Evolutionary conservation across 2,113 vertebrate species (phyloP), one percentile per base, ranked within the genome.

Genomic region (Perccottus glenii): DNA sequence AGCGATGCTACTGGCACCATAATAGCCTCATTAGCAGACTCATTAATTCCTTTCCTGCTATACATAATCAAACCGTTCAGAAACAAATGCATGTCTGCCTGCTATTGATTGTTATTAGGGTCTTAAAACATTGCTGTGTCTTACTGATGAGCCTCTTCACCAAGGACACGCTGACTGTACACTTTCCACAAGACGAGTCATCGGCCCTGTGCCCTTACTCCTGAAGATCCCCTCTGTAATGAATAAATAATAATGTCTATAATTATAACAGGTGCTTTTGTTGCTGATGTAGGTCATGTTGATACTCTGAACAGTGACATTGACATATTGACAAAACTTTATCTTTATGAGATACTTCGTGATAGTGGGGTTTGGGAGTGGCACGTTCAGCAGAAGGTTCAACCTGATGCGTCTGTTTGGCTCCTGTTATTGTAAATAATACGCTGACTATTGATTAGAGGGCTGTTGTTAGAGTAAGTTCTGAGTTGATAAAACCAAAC

Each of bases 11-110:
- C 73, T 67, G 48, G 27, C 44, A 45, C 44, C 14, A 46, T 60
- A 46, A 62, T 56, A 11, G 40, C 9, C 46, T 73, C 51, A 44
- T 66, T 66, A 60, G 15, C 70, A 46, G n/a, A 62, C 9, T 44
- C 45, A 64, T 69, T 65, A 43, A 19, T 11, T 50, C 33, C 15
- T 9, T 42, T 27, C 15, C 2, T 57, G 12, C 35, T 55, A 27
- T 7, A 11, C 4, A 2, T 4, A 42, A 51, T 44, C 9, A 15
- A 1, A 1, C 5, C 45, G 51, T 19, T 16, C 10, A 32, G 6
- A 7, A 56, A 12, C 4, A 44, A 14, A 35, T 2, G n/a, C 12
- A 47, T 42, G 27, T 16, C 42, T 49, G 4, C 19, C 35, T 19
- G 4, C 1, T 40, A 32, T 56, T 15, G 33, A 56, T 8, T 38